A percentile compares a stretch with the other conserved stretches of the same genome.
phyloP scores from a whole-genome alignment of 2,797 vertebrate species.

The Florisuga fusca region DNA sequence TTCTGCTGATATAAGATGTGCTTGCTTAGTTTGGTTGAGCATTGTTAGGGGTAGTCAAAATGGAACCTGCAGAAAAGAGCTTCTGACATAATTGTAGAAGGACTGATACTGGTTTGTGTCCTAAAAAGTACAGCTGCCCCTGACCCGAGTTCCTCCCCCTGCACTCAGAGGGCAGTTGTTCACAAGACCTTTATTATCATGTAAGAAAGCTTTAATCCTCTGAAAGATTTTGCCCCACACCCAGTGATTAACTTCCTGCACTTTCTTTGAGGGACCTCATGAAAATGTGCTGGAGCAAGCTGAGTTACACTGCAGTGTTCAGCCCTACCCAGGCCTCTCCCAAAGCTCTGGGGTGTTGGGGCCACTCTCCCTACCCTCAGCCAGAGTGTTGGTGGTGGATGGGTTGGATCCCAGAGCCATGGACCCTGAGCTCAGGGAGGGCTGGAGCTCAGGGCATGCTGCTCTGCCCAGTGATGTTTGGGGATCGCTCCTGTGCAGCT shows the following conservation, averaged over 20 bases:
- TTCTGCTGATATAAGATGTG: neutral
- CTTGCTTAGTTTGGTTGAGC: neutral
- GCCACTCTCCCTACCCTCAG: accelerated
- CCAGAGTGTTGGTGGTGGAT: too few species aligned
- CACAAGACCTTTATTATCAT: neutral
- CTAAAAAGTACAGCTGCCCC: neutral
- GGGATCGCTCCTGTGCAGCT: too few species aligned
- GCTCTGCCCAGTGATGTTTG: neutral
- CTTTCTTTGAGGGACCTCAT: neutral
- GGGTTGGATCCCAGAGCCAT: neutral
- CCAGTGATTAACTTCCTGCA: neutral
- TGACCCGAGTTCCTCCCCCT: neutral
- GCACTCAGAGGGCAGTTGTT: neutral
- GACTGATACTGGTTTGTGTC: neutral
- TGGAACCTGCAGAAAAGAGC: neutral
- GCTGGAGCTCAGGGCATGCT: neutral
- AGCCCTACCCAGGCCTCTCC: accelerated
- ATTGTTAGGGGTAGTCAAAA: neutral
- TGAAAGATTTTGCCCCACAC: neutral
- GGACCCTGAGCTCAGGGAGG: too few species aligned
- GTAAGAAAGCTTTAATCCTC: slow-evolving; percentile 37
- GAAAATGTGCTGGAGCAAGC: accelerated
- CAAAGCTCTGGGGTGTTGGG: neutral
- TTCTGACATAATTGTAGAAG: neutral
- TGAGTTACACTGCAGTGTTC: accelerated